Percentiles rank a stretch among this genome's conserved stretches.
These are phyloP conservation scores for Threskiornis aethiopicus DNA, from an alignment of 2,797 vertebrate genomes.

Conservation along the genomic window DNA sequence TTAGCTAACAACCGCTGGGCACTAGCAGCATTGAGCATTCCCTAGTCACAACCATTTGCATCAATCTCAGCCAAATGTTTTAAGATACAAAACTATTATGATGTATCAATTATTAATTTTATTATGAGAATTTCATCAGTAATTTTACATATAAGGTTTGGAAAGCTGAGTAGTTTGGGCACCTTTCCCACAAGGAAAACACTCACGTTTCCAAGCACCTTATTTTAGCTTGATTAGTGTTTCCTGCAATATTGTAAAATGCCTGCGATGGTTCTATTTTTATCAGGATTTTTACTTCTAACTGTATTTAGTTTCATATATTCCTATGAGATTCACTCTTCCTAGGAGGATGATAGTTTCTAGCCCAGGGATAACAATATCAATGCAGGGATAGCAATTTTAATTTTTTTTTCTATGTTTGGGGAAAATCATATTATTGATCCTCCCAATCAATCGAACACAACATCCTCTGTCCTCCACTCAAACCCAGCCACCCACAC, in stretches of 20 bases:
- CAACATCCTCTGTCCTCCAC: background rate
- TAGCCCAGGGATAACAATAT: background rate
- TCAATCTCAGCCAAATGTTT: background rate
- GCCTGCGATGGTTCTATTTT: background rate
- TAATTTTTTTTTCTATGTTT: background rate
- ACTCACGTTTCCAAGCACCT: background rate
- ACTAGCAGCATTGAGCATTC: background rate
- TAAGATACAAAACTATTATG: background rate
- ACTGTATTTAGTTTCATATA: background rate
- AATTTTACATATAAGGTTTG: background rate
- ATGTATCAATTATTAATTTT: background rate
- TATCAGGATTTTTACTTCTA: background rate
- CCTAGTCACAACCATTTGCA: background rate
- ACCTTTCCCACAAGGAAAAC: background rate
- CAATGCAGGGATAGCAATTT: background rate
- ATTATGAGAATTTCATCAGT: background rate
- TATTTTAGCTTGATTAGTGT: background rate
- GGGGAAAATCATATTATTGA: background rate
- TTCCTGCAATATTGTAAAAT: background rate
- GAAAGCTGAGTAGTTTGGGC: background rate
- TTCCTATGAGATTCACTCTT: background rate
- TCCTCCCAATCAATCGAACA: rapidly evolving
- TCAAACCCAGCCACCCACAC: background rate
- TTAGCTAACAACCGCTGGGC: background rate
- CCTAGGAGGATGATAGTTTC: background rate